These are phyloP conservation scores for Chrysomela aeneicollis DNA, from an alignment of 2,888 invertebrate species.

Conservation along the genomic window DNA sequence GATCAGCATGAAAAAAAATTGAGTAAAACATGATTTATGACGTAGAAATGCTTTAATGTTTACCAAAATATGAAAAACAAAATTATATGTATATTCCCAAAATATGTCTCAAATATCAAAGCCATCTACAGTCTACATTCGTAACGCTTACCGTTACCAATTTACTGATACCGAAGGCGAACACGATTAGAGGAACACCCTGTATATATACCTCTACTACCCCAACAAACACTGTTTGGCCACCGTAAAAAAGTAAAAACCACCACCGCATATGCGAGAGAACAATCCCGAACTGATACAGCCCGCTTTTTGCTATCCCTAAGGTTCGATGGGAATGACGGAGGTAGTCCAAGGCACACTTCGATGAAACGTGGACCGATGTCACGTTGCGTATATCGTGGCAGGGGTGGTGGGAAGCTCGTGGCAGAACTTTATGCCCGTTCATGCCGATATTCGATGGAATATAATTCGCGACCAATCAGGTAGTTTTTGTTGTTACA, in stretches of 20 bases:
- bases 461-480: not conserved
- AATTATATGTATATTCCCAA: no score
- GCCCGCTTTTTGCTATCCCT: slow-evolving; percentile 32
- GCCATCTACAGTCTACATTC: no score
- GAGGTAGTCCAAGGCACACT: slow-evolving; percentile 62
- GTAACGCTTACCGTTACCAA: no score
- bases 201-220: no score
- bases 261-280: slow-evolving; percentile 58
- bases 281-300: slow-evolving; percentile 53
- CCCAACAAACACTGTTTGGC: no score
- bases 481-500: not conserved
- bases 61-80: no score
- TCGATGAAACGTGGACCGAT: slow-evolving; percentile 60
- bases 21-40: no score
- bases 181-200: no score
- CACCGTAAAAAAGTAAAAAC: slow-evolving; percentile 11
- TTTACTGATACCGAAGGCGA: no score
- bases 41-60: no score
- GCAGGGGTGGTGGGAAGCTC: slow-evolving; percentile 55
- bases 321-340: slow-evolving; percentile 49
- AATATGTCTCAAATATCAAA: no score
- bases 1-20: no score
- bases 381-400: slow-evolving; percentile 59
- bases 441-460: not conserved
- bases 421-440: slow-evolving; percentile 11